Evolutionary conservation across 2,113 vertebrate genomes (phyloP).

Genomic region (Petaurus breviceps): DNA sequence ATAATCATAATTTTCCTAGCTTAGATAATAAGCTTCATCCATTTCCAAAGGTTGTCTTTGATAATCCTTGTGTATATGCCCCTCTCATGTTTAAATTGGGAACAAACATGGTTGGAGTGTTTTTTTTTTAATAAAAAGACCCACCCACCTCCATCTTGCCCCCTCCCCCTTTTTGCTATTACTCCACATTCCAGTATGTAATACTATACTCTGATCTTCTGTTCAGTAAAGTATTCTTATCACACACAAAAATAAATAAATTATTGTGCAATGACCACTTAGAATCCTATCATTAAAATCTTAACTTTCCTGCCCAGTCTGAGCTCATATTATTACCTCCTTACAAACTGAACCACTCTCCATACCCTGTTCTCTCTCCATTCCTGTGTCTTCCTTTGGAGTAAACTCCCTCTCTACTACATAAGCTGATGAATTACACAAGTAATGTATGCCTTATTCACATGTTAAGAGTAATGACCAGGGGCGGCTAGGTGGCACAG

Average conservation of each 20-base stretch:
- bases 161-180: conserved; percentile 58
- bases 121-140: conserved; percentile 40
- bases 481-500: too few relatives aligned
- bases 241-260: conserved; percentile 44
- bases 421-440: not conserved
- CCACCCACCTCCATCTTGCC: not conserved
- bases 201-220: conserved; percentile 75
- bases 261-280: not conserved
- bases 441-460: not conserved
- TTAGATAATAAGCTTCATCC: not conserved
- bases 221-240: conserved; percentile 81
- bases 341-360: not conserved
- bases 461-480: not conserved
- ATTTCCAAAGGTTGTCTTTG: not conserved
- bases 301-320: not conserved
- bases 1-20: not conserved
- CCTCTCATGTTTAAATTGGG: conserved; percentile 73
- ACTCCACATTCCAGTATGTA: conserved; percentile 80
- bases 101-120: conserved; percentile 77
- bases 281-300: not conserved
- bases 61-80: not conserved
- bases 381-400: not conserved
- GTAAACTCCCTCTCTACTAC: not conserved
- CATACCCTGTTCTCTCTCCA: not conserved
- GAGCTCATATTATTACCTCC: not conserved